Evolutionary conservation across 2,113 vertebrate genomes (phyloP), one percentile per base, ranked within the genome.

Genomic region (Anguilla japonica): DNA sequence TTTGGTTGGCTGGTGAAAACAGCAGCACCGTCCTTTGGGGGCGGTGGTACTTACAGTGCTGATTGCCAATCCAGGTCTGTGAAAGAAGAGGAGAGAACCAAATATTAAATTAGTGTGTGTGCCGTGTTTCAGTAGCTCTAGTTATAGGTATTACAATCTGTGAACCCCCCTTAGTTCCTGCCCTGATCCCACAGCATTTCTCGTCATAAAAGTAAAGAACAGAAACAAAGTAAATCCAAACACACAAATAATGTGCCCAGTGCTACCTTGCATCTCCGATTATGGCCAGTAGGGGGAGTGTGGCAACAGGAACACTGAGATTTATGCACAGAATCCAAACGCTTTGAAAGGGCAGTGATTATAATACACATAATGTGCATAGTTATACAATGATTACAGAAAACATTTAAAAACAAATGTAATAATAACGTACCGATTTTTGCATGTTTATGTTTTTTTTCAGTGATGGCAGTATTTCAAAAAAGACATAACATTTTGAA

Each of bases 51-150:
- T 99, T 99, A 91, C 98, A 96, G 93, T 98, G 97, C 91, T 97
- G 96, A 95, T 99, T 99, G 91, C 98, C 98, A 92, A 99, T 99
- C 98, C 98, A 99, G 75, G 98, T 99, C 98, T 99, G 96, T 34
- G 22, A 78, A 83, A 85, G 84, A 13, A 53, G 50, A 26, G 60
- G 20, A 67, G 60, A 67, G 57, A 67, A 67, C 60, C 22, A 67
- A 67, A 7, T 26, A 67, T 67, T 67, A 67, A 26, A 1, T 26
- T 4, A 67, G 20, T 67, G 60, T 5, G 50, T 53, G 50, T 53
- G 50, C 22, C 22, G 5, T 67, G 18, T 3, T 67, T 67, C 20
- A 67, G 60, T 7, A 26, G 4, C 60, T 67, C 0, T 3, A 67
- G 60, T 26, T 67, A 67, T 20, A 67, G 22, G 60, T 67, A 67